Percentiles rank a stretch among this genome's conserved stretches.
Conservation (phyloP, 2,797 vertebrate species). For the Eupleurogrammus muticus region DNA sequence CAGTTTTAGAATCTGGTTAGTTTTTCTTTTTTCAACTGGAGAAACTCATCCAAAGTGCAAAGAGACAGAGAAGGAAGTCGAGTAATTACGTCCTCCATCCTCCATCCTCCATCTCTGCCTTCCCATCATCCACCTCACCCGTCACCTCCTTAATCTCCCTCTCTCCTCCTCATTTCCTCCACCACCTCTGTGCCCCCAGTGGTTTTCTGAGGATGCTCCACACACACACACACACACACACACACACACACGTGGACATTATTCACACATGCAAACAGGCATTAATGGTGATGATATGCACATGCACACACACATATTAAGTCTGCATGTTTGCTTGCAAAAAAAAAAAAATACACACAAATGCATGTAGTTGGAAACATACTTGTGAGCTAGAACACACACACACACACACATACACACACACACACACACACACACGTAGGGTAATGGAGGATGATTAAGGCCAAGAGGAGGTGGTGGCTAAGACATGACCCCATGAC, state of each 20-base stretch:
- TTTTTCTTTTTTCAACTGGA: constrained; percentile 11
- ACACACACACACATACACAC: constrained; percentile 21
- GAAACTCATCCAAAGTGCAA: constrained; percentile 55
- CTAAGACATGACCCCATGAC: constrained; percentile 78
- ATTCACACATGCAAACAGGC: constrained; percentile 57
- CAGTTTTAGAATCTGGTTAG: too few relatives aligned
- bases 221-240: constrained; percentile 16
- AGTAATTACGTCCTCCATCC: constrained; percentile 69
- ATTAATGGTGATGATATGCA: constrained; percentile 32
- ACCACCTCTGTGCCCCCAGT: constrained; percentile 51
- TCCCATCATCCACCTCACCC: constrained; percentile 65
- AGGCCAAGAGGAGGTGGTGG: constrained; percentile 53
- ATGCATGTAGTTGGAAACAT: background rate
- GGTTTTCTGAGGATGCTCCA: constrained; percentile 59
- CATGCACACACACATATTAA: constrained; percentile 17
- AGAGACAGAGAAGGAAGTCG: constrained; percentile 57
- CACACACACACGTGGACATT: background rate
- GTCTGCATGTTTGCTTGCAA: background rate
- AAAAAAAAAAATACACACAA: constrained; percentile 27
- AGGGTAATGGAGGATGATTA: constrained; percentile 79
- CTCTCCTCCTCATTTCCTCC: constrained; percentile 60
- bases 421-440: constrained; percentile 31
- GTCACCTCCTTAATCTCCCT: constrained; percentile 71
- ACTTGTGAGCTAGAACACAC: background rate
- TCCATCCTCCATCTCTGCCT: constrained; percentile 64